Percentiles rank a stretch among this genome's conserved stretches.
Conservation (phyloP, 2,888 invertebrate genomes). For the Harpagoxenus sublaevis region DNA sequence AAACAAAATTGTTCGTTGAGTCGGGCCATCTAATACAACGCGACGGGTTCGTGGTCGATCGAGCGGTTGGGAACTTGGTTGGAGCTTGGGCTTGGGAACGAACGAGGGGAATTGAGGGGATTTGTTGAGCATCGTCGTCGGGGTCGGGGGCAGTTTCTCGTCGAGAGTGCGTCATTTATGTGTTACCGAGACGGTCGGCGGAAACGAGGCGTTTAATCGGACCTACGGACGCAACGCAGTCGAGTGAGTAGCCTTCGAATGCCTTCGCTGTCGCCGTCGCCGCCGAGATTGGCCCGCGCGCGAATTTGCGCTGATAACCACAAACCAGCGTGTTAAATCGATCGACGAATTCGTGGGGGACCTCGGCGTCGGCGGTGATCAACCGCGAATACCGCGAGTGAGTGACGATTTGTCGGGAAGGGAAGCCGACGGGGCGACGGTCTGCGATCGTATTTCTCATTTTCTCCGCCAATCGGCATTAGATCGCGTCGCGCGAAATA, state of each 20-base stretch:
- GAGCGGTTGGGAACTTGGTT: conserved; percentile 31
- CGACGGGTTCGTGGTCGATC: conserved; percentile 55
- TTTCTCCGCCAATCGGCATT: conserved; percentile 21
- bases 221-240: conserved; percentile 2
- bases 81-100: too few species aligned
- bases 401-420: not conserved
- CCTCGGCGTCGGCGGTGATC: not conserved
- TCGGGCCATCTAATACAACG: not conserved
- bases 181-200: conserved; percentile 54
- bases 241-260: conserved; percentile 19
- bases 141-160: conserved; percentile 59
- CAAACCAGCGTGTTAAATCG: conserved; percentile 33
- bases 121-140: conserved; percentile 73
- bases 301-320: conserved; percentile 39
- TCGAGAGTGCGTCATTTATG: conserved; percentile 66
- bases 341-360: conserved; percentile 8
- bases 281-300: conserved; percentile 25
- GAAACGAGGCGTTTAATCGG: conserved; percentile 3
- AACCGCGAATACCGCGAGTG: not conserved
- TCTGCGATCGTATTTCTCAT: not conserved
- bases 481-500: conserved; percentile 32
- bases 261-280: not conserved
- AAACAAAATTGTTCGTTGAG: not conserved
- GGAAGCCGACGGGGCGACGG: not conserved
- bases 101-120: conserved; percentile 16